A percentile compares a stretch with the other conserved stretches of the same genome.
Conservation (phyloP, 2,888 invertebrate species). For the Drosophila mayaguana region DNA sequence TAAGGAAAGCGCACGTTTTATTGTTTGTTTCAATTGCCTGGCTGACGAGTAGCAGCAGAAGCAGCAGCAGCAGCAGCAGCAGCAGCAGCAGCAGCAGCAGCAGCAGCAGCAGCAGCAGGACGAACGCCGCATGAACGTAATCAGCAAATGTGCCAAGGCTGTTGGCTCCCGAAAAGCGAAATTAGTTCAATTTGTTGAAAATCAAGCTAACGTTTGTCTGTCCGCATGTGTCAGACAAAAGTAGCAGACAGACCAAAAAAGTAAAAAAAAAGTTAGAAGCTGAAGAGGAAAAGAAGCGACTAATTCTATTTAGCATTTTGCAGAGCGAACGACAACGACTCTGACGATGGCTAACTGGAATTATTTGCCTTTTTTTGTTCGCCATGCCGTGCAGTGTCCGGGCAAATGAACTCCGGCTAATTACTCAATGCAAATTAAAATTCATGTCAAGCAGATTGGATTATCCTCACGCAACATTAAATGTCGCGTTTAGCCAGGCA, state of each 20-base stretch:
- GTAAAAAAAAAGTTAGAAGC: background rate
- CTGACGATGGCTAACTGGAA: conserved; percentile 38
- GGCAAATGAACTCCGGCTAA: conserved; percentile 77
- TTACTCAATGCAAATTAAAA: conserved; percentile 83
- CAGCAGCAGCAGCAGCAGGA: conserved; percentile 34
- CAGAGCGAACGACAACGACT: conserved; percentile 42
- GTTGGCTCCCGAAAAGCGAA: conserved; percentile 50
- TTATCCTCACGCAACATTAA: conserved; percentile 82
- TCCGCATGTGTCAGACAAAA: conserved; percentile 19
- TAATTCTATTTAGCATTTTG: conserved; percentile 77
- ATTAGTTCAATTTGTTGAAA: conserved; percentile 79
- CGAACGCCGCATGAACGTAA: conserved; percentile 54
- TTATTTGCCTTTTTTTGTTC: conserved; percentile 21
- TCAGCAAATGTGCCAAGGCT: conserved; percentile 77
- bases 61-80: conserved; percentile 36
- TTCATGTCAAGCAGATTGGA: conserved; percentile 82
- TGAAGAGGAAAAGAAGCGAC: conserved; percentile 26
- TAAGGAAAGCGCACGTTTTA: conserved; percentile 79
- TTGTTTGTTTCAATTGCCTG: conserved; percentile 78
- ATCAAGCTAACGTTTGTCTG: conserved; percentile 65
- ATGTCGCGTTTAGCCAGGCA: conserved; percentile 71
- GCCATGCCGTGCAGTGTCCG: conserved; percentile 29
- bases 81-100: conserved; percentile 32
- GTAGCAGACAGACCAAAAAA: conserved; percentile 26
- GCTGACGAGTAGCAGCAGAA: conserved; percentile 55